Evolutionary conservation across 1,140 invertebrate species (phyloP).

Genomic region (Aphis gossypii): DNA sequence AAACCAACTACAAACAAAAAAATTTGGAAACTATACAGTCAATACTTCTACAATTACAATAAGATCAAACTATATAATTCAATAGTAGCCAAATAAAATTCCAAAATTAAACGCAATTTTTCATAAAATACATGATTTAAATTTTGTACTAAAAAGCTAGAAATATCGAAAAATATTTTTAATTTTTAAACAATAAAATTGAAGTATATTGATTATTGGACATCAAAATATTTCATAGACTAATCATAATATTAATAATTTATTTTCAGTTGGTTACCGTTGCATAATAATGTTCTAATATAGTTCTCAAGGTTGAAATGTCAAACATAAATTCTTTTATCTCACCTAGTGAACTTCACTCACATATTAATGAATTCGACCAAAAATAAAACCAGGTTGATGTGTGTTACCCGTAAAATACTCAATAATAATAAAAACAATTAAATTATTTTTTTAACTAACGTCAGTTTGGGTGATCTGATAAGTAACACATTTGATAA

Average conservation of each 20-base stretch:
- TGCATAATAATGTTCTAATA: slow-evolving; percentile 15
- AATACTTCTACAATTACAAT: background rate
- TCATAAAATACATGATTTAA: too few species aligned
- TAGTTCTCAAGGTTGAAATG: background rate
- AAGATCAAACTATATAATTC: background rate
- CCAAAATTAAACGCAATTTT: too few species aligned
- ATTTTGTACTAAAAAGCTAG: background rate
- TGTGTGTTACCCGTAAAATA: background rate
- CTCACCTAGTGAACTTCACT: background rate
- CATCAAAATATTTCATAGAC: background rate
- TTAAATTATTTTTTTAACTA: background rate
- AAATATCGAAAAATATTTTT: background rate
- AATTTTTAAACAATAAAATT: background rate
- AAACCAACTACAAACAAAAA: too few species aligned
- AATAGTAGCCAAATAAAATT: background rate
- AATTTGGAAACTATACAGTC: too few species aligned
- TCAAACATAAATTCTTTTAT: slow-evolving; percentile 14
- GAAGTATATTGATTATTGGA: background rate
- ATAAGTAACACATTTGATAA: background rate
- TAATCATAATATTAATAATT: slow-evolving; percentile 1
- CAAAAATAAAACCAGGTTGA: background rate
- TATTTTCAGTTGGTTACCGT: background rate
- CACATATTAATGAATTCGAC: background rate
- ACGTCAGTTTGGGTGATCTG: background rate
- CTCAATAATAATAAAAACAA: background rate